Percentiles rank a stretch among this genome's conserved stretches.
Conservation (phyloP, 92 coral and sea anemone species). For the Blastomussa wellsi region DNA sequence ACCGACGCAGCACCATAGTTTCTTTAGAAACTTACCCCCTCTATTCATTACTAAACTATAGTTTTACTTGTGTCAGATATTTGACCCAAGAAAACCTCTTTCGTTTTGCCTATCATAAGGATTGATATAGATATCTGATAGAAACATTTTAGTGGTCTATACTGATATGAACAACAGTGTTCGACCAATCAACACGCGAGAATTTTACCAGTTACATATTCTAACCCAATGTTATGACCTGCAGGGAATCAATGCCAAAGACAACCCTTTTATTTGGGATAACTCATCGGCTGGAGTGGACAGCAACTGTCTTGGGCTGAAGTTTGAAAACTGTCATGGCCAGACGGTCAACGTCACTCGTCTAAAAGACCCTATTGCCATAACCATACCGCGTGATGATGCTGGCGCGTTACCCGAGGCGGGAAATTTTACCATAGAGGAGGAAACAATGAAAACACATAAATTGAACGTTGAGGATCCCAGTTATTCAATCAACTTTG, state of each 20-base stretch:
- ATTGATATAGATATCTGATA: too few species aligned
- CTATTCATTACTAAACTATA: too few species aligned
- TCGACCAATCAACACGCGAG: too few species aligned
- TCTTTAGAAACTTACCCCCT: too few species aligned
- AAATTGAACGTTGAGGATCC: conserved; percentile 47
- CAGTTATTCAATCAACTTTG: conserved; percentile 71
- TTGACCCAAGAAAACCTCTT: too few species aligned
- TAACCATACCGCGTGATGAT: conserved; percentile 61
- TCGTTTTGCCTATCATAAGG: too few species aligned
- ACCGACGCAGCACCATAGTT: too few species aligned
- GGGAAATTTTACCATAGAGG: conserved; percentile 34
- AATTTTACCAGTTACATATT: too few species aligned
- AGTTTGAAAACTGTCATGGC: conserved; percentile 61
- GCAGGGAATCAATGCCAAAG: conserved; percentile 31
- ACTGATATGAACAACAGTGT: too few species aligned
- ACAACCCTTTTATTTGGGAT: conserved; percentile 69
- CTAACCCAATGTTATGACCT: not conserved
- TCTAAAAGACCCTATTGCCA: conserved; percentile 55
- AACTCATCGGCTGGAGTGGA: conserved; percentile 54
- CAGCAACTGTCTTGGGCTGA: conserved; percentile 70
- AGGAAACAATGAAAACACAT: conserved; percentile 52
- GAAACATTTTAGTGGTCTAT: too few species aligned
- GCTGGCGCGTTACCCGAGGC: conserved; percentile 17
- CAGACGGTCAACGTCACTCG: conserved; percentile 48
- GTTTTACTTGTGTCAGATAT: too few species aligned